Evolutionary conservation across 2,113 vertebrate species (phyloP), one percentile per base, ranked within the genome.

Genomic region (Parus major): DNA sequence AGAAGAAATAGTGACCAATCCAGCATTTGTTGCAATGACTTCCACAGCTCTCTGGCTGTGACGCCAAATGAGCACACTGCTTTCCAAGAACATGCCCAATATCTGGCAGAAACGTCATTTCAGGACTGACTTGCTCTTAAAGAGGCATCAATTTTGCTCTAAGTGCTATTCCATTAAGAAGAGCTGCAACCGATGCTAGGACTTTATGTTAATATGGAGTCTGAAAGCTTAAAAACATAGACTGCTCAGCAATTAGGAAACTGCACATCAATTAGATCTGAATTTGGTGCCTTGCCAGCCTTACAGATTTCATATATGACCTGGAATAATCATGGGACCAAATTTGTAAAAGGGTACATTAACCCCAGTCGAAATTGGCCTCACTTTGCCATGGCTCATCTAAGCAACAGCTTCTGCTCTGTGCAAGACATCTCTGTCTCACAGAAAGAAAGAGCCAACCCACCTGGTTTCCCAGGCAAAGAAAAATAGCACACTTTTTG

Each of bases 81-180:
- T 92, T 91, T 95, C 69, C 73, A 95, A 96, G 83, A 95, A 87
- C 18, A 1, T 56, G 61, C 31, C 73, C 53, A 49, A 46, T 61
- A 68, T 71, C 69, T 89, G 89, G 83, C 81, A 93, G 91, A 93
- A 87, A 69, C 60, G 53, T 65, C 53, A 68, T 84, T 95, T 89
- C 65, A 75, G 57, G 55, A 88, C n/a, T 2, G 11, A 41, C 83
- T 96, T 93, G 41, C 70, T 91, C 69, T 91, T 85, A 91, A 79
- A 76, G 53, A 87, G 41, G 35, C 77, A 87, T 91, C 77, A 95
- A 87, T 94, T 95, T 91, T 92, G 18, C 83, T 78, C 12, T 95
- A 95, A 93, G 93, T 95, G 89, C 73, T 84, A 84, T 96, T 96
- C 94, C 89, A 93, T 96, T 95, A 93, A 96, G 83, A 93, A 75